Evolutionary conservation across 2,113 vertebrate species (phyloP).

Genomic region (Etia nguti): DNA sequence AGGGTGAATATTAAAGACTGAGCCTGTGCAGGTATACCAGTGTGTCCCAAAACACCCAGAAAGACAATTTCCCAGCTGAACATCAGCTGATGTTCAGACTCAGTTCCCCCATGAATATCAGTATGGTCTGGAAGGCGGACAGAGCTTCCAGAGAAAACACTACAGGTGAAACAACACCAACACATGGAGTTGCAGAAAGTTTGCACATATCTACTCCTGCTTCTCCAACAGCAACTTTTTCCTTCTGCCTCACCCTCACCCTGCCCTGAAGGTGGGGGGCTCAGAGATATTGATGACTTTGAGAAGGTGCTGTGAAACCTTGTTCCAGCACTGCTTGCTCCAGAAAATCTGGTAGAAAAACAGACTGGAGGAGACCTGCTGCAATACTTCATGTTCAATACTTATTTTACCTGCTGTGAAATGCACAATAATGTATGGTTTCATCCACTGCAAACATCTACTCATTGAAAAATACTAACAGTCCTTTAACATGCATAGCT

Average conservation of each 20-base stretch:
- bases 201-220: not conserved
- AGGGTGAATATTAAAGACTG: not conserved
- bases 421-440: not conserved
- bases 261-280: not conserved
- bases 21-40: not conserved
- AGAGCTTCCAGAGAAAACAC: not conserved
- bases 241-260: not conserved
- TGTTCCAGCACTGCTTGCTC: constrained; percentile 81
- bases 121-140: not conserved
- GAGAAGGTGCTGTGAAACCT: constrained; percentile 82
- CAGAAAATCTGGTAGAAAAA: constrained; percentile 91
- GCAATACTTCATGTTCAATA: constrained; percentile 80
- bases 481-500: not conserved
- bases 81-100: not conserved
- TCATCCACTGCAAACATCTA: not conserved
- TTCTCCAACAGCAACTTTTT: not conserved
- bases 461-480: not conserved
- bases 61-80: not conserved
- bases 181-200: not conserved
- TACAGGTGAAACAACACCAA: not conserved
- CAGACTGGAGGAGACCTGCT: constrained; percentile 93
- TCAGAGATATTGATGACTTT: constrained; percentile 87
- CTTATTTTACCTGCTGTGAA: not conserved
- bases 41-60: not conserved
- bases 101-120: not conserved